Evolutionary conservation across 2,113 vertebrate genomes (phyloP).

Genomic region (Calidris pygmaea): DNA sequence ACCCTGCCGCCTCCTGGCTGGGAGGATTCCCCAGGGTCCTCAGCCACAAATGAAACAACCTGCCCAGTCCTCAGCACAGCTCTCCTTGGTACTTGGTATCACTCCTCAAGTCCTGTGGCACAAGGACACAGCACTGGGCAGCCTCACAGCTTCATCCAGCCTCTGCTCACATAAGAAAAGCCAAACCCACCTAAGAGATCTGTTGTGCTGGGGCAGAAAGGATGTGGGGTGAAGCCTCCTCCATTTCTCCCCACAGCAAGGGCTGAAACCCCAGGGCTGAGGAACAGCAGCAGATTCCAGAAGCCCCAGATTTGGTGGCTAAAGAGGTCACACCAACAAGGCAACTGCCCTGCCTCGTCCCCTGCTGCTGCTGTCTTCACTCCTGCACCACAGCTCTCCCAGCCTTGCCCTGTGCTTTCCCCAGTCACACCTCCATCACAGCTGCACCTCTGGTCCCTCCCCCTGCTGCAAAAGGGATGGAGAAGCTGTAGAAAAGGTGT

Average conservation of each 20-base stretch:
- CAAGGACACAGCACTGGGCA: not conserved
- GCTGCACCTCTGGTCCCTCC: not conserved
- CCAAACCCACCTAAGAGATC: not conserved
- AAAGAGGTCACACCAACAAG: not conserved
- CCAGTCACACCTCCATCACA: not conserved
- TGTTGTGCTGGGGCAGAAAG: not conserved
- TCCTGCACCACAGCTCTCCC: accelerated
- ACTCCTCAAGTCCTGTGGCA: not conserved
- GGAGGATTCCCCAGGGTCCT: not conserved
- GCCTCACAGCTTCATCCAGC: not conserved
- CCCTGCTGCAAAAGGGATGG: not conserved
- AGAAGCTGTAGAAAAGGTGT: not conserved
- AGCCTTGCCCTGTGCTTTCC: not conserved
- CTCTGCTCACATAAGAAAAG: not conserved
- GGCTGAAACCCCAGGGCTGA: not conserved
- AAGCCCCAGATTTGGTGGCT: not conserved
- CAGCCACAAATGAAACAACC: not conserved
- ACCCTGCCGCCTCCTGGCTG: not conserved
- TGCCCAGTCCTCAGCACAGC: not conserved
- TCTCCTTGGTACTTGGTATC: not conserved
- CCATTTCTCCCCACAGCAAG: not conserved
- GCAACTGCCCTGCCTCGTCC: not conserved
- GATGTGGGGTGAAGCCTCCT: not conserved
- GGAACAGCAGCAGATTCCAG: not conserved
- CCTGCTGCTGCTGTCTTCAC: accelerated